These are phyloP conservation scores for Seriola rivoliana DNA, from an alignment of 2,113 vertebrate species.

Conservation along the genomic window DNA sequence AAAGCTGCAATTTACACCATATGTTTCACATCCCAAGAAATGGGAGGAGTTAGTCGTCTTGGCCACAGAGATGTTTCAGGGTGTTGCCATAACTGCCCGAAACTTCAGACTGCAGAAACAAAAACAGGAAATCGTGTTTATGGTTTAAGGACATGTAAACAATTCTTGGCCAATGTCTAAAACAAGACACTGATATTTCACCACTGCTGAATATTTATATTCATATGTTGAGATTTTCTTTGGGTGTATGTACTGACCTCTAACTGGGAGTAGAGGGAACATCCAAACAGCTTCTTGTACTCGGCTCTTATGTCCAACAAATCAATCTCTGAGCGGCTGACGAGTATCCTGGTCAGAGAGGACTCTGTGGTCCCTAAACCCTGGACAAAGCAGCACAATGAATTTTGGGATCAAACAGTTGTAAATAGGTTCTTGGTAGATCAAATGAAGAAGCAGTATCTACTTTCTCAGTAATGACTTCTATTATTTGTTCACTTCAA, in stretches of 20 bases:
- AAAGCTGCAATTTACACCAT: slow-evolving; percentile 6
- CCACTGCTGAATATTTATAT: not conserved
- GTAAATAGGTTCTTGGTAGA: not conserved
- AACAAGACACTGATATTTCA: not conserved
- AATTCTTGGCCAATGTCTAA: not conserved
- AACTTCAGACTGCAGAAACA: slow-evolving; percentile 74
- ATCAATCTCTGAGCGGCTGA: slow-evolving; percentile 90
- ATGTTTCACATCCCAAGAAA: slow-evolving; percentile 27
- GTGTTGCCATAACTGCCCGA: slow-evolving; percentile 63
- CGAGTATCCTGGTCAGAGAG: slow-evolving; percentile 87
- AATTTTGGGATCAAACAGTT: not conserved
- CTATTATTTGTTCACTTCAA: not conserved
- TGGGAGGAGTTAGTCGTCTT: slow-evolving; percentile 62
- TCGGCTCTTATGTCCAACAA: slow-evolving; percentile 89
- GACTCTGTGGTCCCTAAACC: slow-evolving; percentile 89
- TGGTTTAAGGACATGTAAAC: not conserved
- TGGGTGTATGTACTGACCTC: slow-evolving; percentile 78
- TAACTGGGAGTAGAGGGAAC: slow-evolving; percentile 85
- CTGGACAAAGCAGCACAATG: slow-evolving; percentile 67
- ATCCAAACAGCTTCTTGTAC: slow-evolving; percentile 88
- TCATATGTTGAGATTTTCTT: not conserved
- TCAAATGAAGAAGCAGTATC: not conserved
- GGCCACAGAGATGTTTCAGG: slow-evolving; percentile 77
- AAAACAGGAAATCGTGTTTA: not conserved
- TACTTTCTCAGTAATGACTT: not conserved